A percentile compares a stretch with the other conserved stretches of the same genome.
phyloP scores from a whole-genome alignment of 1,140 invertebrate genomes.

The Varroa destructor region DNA sequence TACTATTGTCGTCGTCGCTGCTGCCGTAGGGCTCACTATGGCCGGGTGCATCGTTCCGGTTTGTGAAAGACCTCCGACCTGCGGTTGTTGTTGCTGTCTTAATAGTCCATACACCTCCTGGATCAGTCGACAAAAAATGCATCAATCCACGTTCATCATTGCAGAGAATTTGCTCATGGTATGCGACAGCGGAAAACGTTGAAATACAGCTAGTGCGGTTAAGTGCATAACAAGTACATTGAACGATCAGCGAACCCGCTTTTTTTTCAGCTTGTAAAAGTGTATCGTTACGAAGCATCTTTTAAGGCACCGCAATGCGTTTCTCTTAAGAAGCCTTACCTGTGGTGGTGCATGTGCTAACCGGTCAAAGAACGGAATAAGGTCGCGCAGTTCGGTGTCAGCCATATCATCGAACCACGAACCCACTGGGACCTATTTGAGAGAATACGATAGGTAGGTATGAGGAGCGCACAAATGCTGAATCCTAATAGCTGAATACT shows the following conservation, averaged over 20 bases:
- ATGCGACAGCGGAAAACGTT: no score
- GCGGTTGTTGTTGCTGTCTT: constrained; percentile 10
- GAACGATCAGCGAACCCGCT: no score
- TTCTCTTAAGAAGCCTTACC: background rate
- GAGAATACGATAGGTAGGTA: constrained; percentile 26
- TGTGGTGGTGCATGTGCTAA: constrained; percentile 40
- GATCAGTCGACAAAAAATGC: no score
- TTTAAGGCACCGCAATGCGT: background rate
- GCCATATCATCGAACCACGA: constrained; percentile 96
- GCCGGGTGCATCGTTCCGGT: no score
- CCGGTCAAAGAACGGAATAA: constrained; percentile 90
- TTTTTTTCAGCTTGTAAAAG: no score
- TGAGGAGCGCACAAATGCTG: constrained; percentile 20
- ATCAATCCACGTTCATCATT: no score
- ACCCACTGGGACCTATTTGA: constrained; percentile 71
- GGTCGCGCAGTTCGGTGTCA: constrained; percentile 80
- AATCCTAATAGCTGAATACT: background rate
- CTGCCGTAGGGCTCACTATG: background rate
- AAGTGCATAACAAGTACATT: no score
- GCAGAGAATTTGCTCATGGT: no score
- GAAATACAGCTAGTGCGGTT: no score
- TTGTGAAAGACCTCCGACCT: no score
- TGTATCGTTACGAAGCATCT: no score
- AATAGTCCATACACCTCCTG: no score
- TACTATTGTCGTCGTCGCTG: background rate